phyloP scores from a whole-genome alignment of 37 sponge, comb jelly and placozoan species.

The Beroe ovata region DNA sequence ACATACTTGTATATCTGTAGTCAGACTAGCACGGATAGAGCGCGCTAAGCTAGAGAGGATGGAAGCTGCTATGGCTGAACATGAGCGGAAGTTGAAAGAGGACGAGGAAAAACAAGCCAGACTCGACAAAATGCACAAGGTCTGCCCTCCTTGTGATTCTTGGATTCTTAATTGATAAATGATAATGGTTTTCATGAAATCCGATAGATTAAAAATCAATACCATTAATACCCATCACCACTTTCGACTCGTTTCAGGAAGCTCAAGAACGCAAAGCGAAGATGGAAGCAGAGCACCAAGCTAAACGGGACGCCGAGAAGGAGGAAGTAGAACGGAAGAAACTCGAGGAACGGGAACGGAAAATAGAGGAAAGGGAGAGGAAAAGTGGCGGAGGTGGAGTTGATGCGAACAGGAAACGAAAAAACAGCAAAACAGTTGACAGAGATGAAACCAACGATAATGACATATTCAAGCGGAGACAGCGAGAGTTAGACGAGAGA shows the following conservation, averaged over 20 bases:
- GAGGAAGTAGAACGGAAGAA: slow-evolving; percentile 6
- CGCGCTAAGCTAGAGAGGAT: slow-evolving; percentile 2
- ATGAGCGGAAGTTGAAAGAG: slow-evolving; percentile 41
- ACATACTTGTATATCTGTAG: no score
- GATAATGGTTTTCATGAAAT: no score
- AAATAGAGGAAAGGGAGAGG: background rate
- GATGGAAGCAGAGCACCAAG: slow-evolving; percentile 66
- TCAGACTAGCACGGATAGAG: background rate
- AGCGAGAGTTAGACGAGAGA: slow-evolving; percentile 13
- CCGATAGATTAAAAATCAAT: no score
- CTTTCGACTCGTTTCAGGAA: no score
- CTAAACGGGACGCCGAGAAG: slow-evolving; percentile 37
- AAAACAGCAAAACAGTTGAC: background rate
- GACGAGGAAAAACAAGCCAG: slow-evolving; percentile 36
- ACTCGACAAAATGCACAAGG: slow-evolving; percentile 19
- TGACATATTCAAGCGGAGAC: slow-evolving; percentile 34
- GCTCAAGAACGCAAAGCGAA: slow-evolving; percentile 61
- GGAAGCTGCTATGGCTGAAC: slow-evolving; percentile 61
- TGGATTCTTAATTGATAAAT: no score
- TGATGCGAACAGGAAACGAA: background rate
- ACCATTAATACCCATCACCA: no score
- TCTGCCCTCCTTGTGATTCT: no score
- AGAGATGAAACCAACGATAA: background rate
- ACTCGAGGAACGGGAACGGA: background rate
- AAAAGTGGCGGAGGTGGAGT: background rate